Evolutionary conservation across 2,113 vertebrate species (phyloP), one percentile per base, ranked within the genome.

Genomic region (Gavia stellata): DNA sequence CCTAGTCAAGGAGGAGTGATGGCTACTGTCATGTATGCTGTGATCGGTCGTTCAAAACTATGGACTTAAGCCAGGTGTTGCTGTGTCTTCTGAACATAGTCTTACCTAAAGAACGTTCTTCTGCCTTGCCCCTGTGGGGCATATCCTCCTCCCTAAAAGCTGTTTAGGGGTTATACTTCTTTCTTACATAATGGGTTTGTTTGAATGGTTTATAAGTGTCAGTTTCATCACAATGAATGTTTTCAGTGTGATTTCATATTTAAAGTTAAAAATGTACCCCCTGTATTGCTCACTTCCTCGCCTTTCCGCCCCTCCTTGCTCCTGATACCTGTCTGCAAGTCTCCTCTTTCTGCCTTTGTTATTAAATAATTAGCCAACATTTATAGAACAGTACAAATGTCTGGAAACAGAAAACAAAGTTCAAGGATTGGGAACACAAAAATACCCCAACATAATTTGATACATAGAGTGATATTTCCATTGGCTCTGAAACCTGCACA

Each of bases 381-480:
- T 53, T 77, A 73, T 9, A 40, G n/a, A 90, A 77, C 10, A 83
- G 62, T 12, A 36, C 7, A 65, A 75, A 67, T 25, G n/a, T 47
- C 67, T 70, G 63, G 68, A 93, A 86, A 90, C 17, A 66, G 59
- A 66, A 94, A 86, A 88, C 7, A 8, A 81, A 81, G 59, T 44
- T 75, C 53, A 80, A 70, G 26, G 14, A 77, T 2, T 17, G 6
- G 29, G 26, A 92, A 52, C 23, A 81, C 19, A 70, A 45, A 94
- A 78, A 50, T 31, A 70, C 5, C 10, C 36, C n/a, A 53, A 65
- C 7, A 12, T 56, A 56, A 74, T 1, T 70, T 49, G 18, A 58
- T 34, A 45, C 7, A 78, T 9, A 38, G 9, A 38, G 4, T 9
- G 47, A 17, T 62, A 79, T 40, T 86, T 86, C 28, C 59, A 66